Percentiles rank a stretch among this genome's conserved stretches.
Conservation (phyloP, 2,888 invertebrate genomes). For the Nemurella pictetii region DNA sequence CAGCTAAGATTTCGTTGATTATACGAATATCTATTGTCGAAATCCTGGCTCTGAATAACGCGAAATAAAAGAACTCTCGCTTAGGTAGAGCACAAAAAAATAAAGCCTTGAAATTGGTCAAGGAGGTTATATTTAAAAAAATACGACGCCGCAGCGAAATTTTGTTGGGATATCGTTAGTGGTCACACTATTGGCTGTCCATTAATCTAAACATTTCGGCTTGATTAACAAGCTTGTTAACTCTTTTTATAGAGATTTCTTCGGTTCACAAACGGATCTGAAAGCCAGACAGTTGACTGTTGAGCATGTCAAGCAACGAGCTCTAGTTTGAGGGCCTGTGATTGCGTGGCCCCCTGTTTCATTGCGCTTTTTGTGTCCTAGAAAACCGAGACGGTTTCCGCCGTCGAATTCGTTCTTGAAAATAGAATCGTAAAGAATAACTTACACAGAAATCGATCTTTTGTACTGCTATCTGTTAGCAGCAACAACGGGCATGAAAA, state of each 20-base stretch:
- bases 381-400: not conserved
- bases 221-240: not conserved
- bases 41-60: not conserved
- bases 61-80: not conserved
- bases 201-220: not conserved
- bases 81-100: not conserved
- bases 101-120: not conserved
- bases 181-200: not conserved
- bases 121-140: not conserved
- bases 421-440: not conserved
- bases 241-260: not conserved
- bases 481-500: not conserved
- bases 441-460: not conserved
- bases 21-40: not conserved
- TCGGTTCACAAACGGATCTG: not conserved
- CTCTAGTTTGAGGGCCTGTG: no score
- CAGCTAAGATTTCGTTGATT: no score
- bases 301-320: no score
- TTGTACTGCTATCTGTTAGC: not conserved
- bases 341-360: no score
- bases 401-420: not conserved
- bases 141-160: not conserved
- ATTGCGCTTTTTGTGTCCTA: not conserved
- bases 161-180: not conserved
- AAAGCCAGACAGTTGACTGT: not conserved